Percentiles rank a stretch among this genome's conserved stretches.
Evolutionary conservation across 2,797 vertebrate species (phyloP).

Genomic region (Danio choprae): DNA sequence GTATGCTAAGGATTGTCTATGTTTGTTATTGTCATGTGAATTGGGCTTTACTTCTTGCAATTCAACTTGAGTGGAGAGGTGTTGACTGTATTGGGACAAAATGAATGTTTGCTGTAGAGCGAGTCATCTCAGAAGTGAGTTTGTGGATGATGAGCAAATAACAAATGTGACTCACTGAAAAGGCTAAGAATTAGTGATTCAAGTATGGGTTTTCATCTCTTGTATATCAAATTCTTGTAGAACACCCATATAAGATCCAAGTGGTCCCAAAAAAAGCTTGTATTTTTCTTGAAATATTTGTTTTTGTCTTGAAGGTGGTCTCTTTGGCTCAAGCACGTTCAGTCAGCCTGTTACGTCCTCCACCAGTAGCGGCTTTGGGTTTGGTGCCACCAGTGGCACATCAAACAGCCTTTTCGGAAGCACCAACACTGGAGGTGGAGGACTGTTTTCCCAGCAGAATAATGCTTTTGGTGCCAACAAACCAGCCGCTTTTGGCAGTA

Average conservation of each 20-base stretch:
- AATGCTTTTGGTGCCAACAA: constrained; percentile 95
- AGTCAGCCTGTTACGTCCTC: constrained; percentile 91
- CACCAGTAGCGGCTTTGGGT: constrained; percentile 90
- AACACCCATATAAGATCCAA: neutral
- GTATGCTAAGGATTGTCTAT: no score
- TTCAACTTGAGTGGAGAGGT: neutral
- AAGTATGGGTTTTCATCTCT: neutral
- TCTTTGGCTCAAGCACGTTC: constrained; percentile 92
- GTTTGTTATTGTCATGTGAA: no score
- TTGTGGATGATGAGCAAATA: neutral
- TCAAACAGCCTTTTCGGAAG: constrained; percentile 90
- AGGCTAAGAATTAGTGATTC: constrained; percentile 8
- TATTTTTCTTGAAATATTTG: constrained; percentile 5
- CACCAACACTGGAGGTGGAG: constrained; percentile 82
- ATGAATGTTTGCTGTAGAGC: neutral
- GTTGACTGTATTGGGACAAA: neutral
- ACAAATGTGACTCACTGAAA: neutral
- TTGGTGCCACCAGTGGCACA: constrained; percentile 86
- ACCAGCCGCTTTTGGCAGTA: constrained; percentile 91
- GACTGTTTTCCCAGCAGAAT: constrained; percentile 91
- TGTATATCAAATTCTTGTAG: no score
- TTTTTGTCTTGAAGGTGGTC: constrained; percentile 78
- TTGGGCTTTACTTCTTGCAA: no score
- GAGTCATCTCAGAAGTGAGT: neutral
- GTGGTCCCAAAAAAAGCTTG: neutral